phyloP scores from a whole-genome alignment of 2,888 invertebrate genomes.

The Sminthurinus aureus region DNA sequence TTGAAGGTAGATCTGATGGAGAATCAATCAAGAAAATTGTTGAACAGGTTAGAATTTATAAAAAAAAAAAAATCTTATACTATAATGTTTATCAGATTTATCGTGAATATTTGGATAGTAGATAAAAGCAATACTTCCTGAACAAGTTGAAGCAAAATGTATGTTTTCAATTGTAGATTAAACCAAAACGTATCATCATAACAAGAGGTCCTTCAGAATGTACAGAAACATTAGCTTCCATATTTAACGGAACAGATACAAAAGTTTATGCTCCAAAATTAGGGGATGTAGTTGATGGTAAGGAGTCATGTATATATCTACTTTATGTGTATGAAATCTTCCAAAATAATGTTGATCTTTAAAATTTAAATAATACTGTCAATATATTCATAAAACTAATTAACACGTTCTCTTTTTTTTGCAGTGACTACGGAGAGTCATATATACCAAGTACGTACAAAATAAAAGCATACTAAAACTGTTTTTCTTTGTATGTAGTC shows the following conservation, averaged over 20 bases:
- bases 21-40: slow-evolving; percentile 76
- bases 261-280: slow-evolving; percentile 83
- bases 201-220: slow-evolving; percentile 77
- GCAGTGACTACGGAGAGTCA: slow-evolving; percentile 91
- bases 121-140: too few species aligned
- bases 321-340: too few species aligned
- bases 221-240: slow-evolving; percentile 73
- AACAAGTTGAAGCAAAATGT: too few species aligned
- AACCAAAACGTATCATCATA: slow-evolving; percentile 81
- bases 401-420: too few species aligned
- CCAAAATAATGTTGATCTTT: too few species aligned
- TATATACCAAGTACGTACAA: slow-evolving; percentile 86
- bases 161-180: slow-evolving; percentile 67
- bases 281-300: slow-evolving; percentile 90
- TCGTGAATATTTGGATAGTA: too few species aligned
- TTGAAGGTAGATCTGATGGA: slow-evolving; percentile 83
- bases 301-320: too few species aligned
- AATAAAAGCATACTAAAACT: neutral
- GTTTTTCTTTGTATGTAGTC: neutral
- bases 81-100: too few species aligned
- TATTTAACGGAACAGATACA: slow-evolving; percentile 71
- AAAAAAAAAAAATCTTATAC: too few species aligned
- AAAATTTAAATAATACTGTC: too few species aligned
- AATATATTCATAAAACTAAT: too few species aligned
- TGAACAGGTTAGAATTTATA: slow-evolving; percentile 70